A percentile compares a stretch with the other conserved stretches of the same genome.
These are phyloP conservation scores for Gallirallus australis DNA, from an alignment of 2,797 vertebrate genomes.

Conservation along the genomic window DNA sequence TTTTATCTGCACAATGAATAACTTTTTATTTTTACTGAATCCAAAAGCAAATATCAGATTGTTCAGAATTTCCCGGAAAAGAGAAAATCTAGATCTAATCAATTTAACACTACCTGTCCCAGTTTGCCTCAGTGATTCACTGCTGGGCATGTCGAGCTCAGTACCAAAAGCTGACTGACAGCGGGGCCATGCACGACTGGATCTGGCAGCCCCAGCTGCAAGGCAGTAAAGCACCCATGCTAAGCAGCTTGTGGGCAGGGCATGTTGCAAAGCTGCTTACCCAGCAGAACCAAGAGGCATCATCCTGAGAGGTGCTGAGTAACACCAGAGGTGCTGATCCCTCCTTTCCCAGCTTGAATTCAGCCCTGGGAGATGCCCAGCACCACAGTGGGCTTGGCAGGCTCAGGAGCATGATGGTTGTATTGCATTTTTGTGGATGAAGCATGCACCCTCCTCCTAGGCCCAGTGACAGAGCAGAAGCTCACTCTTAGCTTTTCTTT, in stretches of 20 bases:
- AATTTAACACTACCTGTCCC: neutral
- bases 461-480: neutral
- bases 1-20: neutral
- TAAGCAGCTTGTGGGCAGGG: rapidly evolving
- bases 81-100: neutral
- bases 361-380: neutral
- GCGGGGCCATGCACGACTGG: neutral
- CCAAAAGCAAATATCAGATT: neutral
- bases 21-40: neutral
- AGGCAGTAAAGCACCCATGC: neutral
- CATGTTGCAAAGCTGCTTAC: neutral
- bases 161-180: neutral
- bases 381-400: neutral
- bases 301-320: neutral
- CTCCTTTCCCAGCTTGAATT: neutral
- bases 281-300: neutral
- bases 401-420: neutral
- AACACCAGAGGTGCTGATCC: neutral
- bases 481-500: neutral
- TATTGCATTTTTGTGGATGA: rapidly evolving
- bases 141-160: neutral
- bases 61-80: neutral
- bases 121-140: neutral
- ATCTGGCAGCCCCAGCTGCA: neutral
- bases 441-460: neutral